Conservation (phyloP, 2,888 invertebrate species). For the Prosapia bicincta region DNA sequence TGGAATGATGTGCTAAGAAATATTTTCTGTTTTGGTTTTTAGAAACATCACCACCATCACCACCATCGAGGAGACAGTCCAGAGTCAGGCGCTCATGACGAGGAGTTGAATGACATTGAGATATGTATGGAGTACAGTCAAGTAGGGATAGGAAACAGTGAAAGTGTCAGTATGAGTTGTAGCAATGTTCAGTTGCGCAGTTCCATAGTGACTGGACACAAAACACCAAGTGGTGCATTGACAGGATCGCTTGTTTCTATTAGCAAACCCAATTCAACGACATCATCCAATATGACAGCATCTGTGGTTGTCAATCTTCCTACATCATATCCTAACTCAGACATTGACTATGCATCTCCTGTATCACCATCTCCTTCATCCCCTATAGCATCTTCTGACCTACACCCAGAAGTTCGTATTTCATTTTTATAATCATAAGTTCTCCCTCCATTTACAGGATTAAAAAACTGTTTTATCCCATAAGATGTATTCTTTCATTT, state of each 20-base stretch:
- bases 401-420: slow-evolving; percentile 43
- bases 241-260: slow-evolving; percentile 40
- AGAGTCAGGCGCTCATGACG: slow-evolving; percentile 44
- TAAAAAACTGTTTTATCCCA: not conserved
- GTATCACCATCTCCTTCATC: slow-evolving; percentile 41
- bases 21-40: slow-evolving; percentile 10
- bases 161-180: not conserved
- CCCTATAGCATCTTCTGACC: slow-evolving; percentile 39
- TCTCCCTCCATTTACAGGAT: not conserved
- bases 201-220: slow-evolving; percentile 10
- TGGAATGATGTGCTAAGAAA: no score
- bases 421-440: slow-evolving; percentile 38
- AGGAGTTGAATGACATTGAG: slow-evolving; percentile 49
- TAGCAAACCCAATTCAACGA: slow-evolving; percentile 43
- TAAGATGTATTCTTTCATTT: not conserved
- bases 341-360: slow-evolving; percentile 42
- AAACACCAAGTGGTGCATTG: slow-evolving; percentile 15
- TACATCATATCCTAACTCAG: slow-evolving; percentile 43
- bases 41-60: slow-evolving; percentile 38
- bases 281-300: slow-evolving; percentile 43
- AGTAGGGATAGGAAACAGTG: slow-evolving; percentile 42
- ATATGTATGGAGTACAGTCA: slow-evolving; percentile 43
- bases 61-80: slow-evolving; percentile 38
- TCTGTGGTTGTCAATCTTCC: slow-evolving; percentile 44
- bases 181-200: slow-evolving; percentile 6